phyloP scores from a whole-genome alignment of 2,113 vertebrate genomes.

The Hippocampus barbouri region DNA sequence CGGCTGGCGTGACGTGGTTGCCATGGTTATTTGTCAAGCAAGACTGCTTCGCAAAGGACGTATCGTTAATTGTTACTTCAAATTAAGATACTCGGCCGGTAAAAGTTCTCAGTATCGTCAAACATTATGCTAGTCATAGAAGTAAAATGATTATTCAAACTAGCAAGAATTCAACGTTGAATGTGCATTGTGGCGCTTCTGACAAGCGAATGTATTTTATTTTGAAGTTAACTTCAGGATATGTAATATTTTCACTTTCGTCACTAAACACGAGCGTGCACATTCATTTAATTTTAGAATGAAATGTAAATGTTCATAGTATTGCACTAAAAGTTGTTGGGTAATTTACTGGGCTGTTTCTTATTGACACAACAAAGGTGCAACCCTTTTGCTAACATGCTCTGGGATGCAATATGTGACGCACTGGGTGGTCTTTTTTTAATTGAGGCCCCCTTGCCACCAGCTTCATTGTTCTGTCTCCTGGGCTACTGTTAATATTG shows the following conservation, averaged over 20 bases:
- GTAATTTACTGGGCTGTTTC: background rate
- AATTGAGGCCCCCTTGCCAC: background rate
- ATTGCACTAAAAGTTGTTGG: background rate
- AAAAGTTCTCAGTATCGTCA: too few species aligned
- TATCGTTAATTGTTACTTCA: background rate
- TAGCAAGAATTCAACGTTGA: background rate
- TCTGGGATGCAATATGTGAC: background rate
- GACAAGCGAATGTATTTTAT: conserved; percentile 1
- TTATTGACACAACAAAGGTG: background rate
- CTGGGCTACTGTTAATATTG: conserved; percentile 62
- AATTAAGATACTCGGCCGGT: conserved; percentile 13
- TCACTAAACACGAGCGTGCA: background rate
- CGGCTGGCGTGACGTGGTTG: conserved; percentile 33
- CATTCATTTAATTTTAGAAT: background rate
- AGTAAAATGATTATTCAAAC: background rate
- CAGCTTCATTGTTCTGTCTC: conserved; percentile 44
- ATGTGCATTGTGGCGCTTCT: background rate
- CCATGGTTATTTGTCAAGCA: conserved; percentile 44
- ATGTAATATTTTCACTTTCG: too few species aligned
- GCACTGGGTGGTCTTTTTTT: background rate
- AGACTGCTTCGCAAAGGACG: rapidly evolving
- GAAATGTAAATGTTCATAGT: background rate
- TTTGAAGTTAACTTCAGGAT: conserved; percentile 2
- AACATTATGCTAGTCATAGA: background rate
- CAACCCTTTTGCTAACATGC: background rate